Evolutionary conservation across 92 coral and sea anemone genomes (phyloP).

Genomic region (Porites cylindrica): DNA sequence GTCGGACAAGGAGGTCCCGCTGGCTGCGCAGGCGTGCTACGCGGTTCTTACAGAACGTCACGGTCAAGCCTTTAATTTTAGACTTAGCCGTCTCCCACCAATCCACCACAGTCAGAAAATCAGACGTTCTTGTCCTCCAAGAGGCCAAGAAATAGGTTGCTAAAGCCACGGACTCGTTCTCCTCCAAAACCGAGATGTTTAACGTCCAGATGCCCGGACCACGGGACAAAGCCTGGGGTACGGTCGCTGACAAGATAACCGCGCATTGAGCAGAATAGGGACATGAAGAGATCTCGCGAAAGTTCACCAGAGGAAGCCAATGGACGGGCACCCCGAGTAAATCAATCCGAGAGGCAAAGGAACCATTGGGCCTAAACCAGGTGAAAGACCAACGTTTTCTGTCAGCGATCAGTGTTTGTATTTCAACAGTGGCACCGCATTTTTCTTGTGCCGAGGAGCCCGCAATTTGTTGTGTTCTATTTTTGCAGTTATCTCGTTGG

Average conservation of each 20-base stretch:
- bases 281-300: too few relatives aligned
- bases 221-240: background rate
- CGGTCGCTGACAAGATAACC: too few relatives aligned
- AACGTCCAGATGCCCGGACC: constrained; percentile 45
- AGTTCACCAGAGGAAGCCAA: too few relatives aligned
- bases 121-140: background rate
- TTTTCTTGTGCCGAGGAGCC: too few relatives aligned
- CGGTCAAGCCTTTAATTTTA: background rate
- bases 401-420: too few relatives aligned
- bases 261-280: background rate
- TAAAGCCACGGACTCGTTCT: background rate
- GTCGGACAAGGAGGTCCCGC: background rate
- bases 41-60: background rate
- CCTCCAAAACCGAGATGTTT: background rate
- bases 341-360: too few relatives aligned
- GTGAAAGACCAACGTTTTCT: too few relatives aligned
- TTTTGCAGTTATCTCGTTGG: too few relatives aligned
- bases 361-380: too few relatives aligned
- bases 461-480: too few relatives aligned
- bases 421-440: too few relatives aligned
- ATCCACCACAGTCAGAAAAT: background rate
- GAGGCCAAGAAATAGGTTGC: background rate
- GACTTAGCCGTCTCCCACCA: constrained; percentile 53
- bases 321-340: too few relatives aligned
- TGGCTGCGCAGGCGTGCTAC: background rate